Conservation (phyloP, 2,888 invertebrate genomes). For the Drosophila borealis region DNA sequence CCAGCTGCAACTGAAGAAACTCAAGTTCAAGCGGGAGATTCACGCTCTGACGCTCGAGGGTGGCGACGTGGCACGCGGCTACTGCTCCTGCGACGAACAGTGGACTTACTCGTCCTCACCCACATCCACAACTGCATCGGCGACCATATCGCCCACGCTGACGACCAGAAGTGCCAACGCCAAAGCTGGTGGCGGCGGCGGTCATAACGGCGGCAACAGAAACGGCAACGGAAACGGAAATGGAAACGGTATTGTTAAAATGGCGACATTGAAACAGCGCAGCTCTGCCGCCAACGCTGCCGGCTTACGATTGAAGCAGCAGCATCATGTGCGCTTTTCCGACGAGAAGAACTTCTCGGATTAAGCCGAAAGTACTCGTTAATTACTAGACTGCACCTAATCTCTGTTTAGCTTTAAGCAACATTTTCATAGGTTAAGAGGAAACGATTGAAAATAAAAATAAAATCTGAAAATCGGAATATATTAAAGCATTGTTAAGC, state of each 20-base stretch:
- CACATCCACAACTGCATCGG: conserved; percentile 64
- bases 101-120: conserved; percentile 74
- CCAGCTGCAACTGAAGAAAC: conserved; percentile 64
- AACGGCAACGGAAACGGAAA: conserved; percentile 23
- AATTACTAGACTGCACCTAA: conserved; percentile 83
- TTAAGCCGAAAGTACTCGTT: conserved; percentile 50
- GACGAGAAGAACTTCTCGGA: conserved; percentile 83
- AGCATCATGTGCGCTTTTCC: conserved; percentile 83
- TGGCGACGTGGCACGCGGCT: conserved; percentile 80
- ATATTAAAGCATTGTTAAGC: conserved; percentile 32
- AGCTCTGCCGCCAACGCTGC: conserved; percentile 22
- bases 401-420: conserved; percentile 66
- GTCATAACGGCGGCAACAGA: conserved; percentile 39
- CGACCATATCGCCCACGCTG: conserved; percentile 64
- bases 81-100: conserved; percentile 83
- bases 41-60: conserved; percentile 81
- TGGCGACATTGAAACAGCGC: conserved; percentile 49
- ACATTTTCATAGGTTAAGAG: conserved; percentile 33
- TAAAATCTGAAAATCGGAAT: conserved; percentile 10
- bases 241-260: conserved; percentile 64
- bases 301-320: conserved; percentile 72
- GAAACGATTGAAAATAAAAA: conserved; percentile 25
- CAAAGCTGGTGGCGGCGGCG: conserved; percentile 26
- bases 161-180: conserved; percentile 46
- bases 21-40: conserved; percentile 73